Conservation (phyloP, 2,888 invertebrate genomes). For the Tanytarsus gracilentus region DNA sequence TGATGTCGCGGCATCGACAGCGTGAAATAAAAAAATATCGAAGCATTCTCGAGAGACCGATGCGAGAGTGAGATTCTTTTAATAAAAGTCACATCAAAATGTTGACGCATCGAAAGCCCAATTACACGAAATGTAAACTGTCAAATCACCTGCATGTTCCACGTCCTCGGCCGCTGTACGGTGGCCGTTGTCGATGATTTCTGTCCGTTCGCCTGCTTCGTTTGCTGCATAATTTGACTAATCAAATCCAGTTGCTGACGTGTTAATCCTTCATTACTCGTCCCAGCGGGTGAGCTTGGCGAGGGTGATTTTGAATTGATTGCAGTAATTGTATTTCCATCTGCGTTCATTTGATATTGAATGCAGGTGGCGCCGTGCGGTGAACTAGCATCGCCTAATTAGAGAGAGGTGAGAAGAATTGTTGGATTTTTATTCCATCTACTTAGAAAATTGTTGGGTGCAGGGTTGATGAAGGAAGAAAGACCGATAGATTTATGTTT, state of each 20-base stretch:
- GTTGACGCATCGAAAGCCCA: too few species aligned
- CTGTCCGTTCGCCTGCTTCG: conserved; percentile 52
- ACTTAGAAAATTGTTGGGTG: conserved; percentile 34
- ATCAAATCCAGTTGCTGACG: conserved; percentile 66
- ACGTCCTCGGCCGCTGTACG: conserved; percentile 46
- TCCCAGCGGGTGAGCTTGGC: conserved; percentile 42
- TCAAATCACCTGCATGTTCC: conserved; percentile 52
- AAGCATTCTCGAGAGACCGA: too few species aligned
- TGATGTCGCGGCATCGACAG: too few species aligned
- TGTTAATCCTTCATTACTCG: conserved; percentile 55
- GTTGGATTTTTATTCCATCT: background rate
- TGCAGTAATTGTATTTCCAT: conserved; percentile 45
- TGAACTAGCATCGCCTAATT: conserved; percentile 49
- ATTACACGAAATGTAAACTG: too few species aligned
- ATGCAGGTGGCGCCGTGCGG: conserved; percentile 53
- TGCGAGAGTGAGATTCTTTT: too few species aligned
- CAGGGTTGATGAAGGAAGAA: conserved; percentile 39
- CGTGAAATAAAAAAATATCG: too few species aligned
- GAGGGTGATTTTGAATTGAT: conserved; percentile 45
- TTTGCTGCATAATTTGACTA: conserved; percentile 68
- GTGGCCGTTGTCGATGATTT: conserved; percentile 40
- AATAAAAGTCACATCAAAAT: too few species aligned
- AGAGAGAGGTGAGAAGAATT: too few species aligned
- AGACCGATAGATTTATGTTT: background rate
- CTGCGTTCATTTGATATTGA: conserved; percentile 45